Percentiles rank a stretch among this genome's conserved stretches.
Evolutionary conservation across 2,888 invertebrate genomes (phyloP).

Genomic region (Marasmarcha lunaedactyla): DNA sequence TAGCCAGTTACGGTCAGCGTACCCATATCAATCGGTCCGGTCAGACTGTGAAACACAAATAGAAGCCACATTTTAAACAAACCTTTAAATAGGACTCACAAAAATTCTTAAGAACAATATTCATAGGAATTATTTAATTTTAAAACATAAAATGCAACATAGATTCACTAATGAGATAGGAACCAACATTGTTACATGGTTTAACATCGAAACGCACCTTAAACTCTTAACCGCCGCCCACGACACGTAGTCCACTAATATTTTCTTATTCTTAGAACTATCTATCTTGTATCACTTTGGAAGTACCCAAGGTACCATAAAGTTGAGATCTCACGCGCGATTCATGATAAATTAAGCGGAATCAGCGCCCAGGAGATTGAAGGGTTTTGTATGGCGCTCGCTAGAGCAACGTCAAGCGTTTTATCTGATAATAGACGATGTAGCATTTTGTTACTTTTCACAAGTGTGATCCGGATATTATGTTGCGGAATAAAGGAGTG

Average conservation of each 20-base stretch:
- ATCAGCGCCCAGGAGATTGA: slow-evolving; percentile 25
- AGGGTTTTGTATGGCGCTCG: slow-evolving; percentile 19
- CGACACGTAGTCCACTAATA: neutral
- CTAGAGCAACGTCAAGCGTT: slow-evolving; percentile 20
- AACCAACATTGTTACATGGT: no score
- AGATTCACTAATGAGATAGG: no score
- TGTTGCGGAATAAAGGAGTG: slow-evolving; percentile 2
- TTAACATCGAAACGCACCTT: no score
- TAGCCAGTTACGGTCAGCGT: no score
- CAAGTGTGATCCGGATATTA: neutral
- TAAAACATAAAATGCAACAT: no score
- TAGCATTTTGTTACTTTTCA: slow-evolving; percentile 9
- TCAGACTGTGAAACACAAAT: no score
- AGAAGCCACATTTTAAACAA: no score
- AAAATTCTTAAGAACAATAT: no score
- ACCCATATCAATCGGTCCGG: no score
- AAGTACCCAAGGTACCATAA: neutral
- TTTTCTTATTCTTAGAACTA: neutral
- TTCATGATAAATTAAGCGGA: slow-evolving; percentile 31
- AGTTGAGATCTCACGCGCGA: slow-evolving; percentile 14
- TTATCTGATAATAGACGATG: slow-evolving; percentile 23
- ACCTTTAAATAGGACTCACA: no score
- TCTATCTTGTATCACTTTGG: neutral
- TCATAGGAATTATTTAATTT: no score
- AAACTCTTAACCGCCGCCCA: no score